phyloP scores from a whole-genome alignment of 2,888 invertebrate genomes.

The Volucella zonaria region DNA sequence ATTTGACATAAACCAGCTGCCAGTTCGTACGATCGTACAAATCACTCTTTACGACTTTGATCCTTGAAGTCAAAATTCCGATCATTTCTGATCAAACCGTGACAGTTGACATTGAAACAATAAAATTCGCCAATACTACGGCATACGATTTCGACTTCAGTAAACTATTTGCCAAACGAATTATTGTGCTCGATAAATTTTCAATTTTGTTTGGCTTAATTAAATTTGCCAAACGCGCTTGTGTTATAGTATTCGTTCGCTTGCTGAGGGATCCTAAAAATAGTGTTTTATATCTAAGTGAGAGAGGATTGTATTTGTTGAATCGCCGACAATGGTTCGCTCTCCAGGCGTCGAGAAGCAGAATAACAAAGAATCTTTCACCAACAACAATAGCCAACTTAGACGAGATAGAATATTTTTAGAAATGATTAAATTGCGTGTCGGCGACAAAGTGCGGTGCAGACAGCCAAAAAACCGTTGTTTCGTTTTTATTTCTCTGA shows the following conservation, averaged over 20 bases:
- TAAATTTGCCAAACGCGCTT: too few species aligned
- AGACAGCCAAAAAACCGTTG: not conserved
- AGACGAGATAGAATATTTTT: constrained; percentile 31
- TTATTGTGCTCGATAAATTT: not conserved
- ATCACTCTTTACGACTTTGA: too few species aligned
- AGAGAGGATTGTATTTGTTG: too few species aligned
- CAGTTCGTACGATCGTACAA: too few species aligned
- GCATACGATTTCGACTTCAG: constrained; percentile 2
- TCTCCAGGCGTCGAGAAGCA: too few species aligned
- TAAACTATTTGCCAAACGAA: constrained; percentile 5
- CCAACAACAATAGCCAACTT: not conserved
- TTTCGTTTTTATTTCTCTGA: too few species aligned
- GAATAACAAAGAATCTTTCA: not conserved
- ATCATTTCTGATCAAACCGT: too few species aligned
- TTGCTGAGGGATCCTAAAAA: not conserved
- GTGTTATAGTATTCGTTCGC: not conserved
- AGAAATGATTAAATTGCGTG: constrained; percentile 40
- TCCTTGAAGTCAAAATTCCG: too few species aligned
- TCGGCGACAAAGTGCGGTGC: constrained; percentile 23
- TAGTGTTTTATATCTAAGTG: not conserved
- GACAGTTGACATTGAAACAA: not conserved
- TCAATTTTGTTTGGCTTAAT: not conserved
- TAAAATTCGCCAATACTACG: not conserved
- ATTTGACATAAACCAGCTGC: too few species aligned
- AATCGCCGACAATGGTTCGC: too few species aligned